Percentiles rank a stretch among this genome's conserved stretches.
phyloP scores from a whole-genome alignment of 2,113 vertebrate species.

The Takifugu flavidus region DNA sequence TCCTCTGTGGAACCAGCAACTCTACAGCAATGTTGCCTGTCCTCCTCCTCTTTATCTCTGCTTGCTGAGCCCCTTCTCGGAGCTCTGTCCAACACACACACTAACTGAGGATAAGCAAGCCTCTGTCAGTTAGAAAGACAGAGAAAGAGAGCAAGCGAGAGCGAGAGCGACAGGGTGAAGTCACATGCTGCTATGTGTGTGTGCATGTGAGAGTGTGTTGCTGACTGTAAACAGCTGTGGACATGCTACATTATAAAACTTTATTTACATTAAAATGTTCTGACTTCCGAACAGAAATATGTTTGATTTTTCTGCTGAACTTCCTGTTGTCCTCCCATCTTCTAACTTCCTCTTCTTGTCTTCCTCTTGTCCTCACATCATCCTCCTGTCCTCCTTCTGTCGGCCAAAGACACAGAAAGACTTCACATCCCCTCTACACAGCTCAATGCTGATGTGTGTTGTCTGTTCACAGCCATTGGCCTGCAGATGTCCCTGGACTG shows the following conservation, averaged over 20 bases:
- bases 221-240: constrained; percentile 41
- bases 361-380: too few relatives aligned
- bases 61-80: neutral
- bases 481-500: constrained; percentile 68
- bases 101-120: constrained; percentile 29
- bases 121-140: constrained; percentile 8
- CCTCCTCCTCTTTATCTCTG: neutral
- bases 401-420: constrained; percentile 2
- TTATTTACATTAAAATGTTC: too few relatives aligned
- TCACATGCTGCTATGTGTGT: constrained; percentile 36
- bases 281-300: too few relatives aligned
- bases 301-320: too few relatives aligned
- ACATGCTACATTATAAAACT: too few relatives aligned
- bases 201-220: constrained; percentile 9
- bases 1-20: too few relatives aligned
- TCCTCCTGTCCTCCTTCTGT: too few relatives aligned
- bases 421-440: constrained; percentile 20
- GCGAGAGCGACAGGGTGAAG: neutral
- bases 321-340: too few relatives aligned
- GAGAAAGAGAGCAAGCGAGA: constrained; percentile 5
- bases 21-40: neutral
- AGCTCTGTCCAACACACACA: neutral
- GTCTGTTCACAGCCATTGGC: constrained; percentile 65
- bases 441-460: constrained; percentile 30
- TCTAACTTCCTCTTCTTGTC: too few relatives aligned